Conservation (phyloP, 2,888 invertebrate genomes). For the Tanytarsus gracilentus region DNA sequence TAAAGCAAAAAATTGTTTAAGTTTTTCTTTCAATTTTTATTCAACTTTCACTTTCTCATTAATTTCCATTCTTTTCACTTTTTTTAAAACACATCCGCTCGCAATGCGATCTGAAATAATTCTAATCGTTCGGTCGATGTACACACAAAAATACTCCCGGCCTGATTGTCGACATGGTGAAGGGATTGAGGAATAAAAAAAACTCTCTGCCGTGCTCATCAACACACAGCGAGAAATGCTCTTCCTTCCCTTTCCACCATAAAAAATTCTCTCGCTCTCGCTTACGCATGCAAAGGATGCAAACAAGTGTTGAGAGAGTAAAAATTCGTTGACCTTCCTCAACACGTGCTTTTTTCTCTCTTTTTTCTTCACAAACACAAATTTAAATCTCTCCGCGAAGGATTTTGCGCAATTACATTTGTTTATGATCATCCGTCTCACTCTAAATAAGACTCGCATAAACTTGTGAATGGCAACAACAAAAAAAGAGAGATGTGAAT, state of each 20-base stretch:
- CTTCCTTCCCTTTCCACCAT: neutral
- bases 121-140: conserved; percentile 9
- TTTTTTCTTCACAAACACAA: too few relatives aligned
- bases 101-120: conserved; percentile 17
- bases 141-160: too few relatives aligned
- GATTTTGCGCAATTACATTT: neutral
- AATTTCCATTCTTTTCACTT: neutral
- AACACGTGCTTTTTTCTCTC: neutral
- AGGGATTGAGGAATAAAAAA: conserved; percentile 9
- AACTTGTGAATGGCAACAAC: too few relatives aligned
- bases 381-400: neutral
- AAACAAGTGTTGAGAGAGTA: conserved; percentile 16
- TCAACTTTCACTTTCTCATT: neutral
- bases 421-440: neutral
- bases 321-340: conserved; percentile 5
- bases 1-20: too few relatives aligned
- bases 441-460: too few relatives aligned
- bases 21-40: neutral
- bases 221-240: too few relatives aligned
- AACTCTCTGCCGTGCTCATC: neutral
- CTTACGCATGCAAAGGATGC: conserved; percentile 27
- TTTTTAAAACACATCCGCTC: conserved; percentile 1
- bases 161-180: conserved; percentile 2
- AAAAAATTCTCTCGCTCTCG: neutral
- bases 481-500: too few relatives aligned